Percentiles rank a stretch among this genome's conserved stretches.
These are phyloP conservation scores for Holocentrus rufus DNA, from an alignment of 2,797 vertebrate species.

Conservation along the genomic window DNA sequence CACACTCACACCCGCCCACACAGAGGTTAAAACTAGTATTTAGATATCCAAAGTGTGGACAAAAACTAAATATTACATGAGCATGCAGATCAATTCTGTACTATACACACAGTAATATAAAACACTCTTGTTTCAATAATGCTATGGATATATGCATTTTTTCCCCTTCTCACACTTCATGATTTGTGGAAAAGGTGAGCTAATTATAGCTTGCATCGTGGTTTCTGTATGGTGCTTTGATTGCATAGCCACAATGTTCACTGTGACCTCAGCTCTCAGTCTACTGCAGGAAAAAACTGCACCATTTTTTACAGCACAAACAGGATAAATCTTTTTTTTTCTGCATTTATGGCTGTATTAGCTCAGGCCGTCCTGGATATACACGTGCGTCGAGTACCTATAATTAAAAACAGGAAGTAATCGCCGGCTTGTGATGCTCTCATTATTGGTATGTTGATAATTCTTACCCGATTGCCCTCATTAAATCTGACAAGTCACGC, in stretches of 20 bases:
- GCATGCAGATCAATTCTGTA: background rate
- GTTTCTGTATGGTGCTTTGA: conserved; percentile 66
- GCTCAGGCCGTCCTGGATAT: conserved; percentile 25
- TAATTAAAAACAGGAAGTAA: conserved; percentile 69
- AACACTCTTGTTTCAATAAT: background rate
- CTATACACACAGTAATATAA: too few species aligned
- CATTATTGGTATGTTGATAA: conserved; percentile 86
- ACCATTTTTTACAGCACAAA: conserved; percentile 21
- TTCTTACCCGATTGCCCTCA: conserved; percentile 87
- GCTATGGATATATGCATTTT: conserved; percentile 16
- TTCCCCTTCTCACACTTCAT: conserved; percentile 24
- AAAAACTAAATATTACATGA: conserved; percentile 41
- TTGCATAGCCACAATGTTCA: conserved; percentile 59
- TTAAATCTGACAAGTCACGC: conserved; percentile 96
- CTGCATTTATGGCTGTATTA: conserved; percentile 8
- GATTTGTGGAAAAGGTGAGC: conserved; percentile 54
- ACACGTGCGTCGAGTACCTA: conserved; percentile 13
- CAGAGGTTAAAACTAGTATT: conserved; percentile 18
- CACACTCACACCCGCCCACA: conserved; percentile 13
- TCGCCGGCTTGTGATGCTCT: conserved; percentile 78
- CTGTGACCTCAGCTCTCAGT: conserved; percentile 65
- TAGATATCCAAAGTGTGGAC: conserved; percentile 38
- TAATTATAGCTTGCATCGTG: conserved; percentile 53
- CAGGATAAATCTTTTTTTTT: background rate
- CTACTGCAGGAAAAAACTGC: conserved; percentile 23